These are phyloP conservation scores for Dromaius novaehollandiae DNA, from an alignment of 2,113 vertebrate species.

Conservation along the genomic window DNA sequence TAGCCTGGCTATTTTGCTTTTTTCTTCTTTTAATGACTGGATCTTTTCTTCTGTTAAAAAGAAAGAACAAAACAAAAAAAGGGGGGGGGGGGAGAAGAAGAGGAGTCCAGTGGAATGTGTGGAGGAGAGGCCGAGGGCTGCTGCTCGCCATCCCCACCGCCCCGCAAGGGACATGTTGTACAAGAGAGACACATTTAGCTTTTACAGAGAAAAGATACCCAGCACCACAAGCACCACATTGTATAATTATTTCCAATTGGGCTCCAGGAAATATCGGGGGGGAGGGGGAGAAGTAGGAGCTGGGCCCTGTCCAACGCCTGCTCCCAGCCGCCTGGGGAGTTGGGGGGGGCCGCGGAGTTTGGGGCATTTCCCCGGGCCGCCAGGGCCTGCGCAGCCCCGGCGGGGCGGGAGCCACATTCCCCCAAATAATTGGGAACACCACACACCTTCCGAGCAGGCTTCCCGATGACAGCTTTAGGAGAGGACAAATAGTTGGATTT, in stretches of 20 bases:
- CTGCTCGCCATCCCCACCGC: not conserved
- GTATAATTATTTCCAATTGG: not conserved
- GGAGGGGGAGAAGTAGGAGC: not conserved
- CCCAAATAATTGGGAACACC: not conserved
- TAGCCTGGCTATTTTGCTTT: not conserved
- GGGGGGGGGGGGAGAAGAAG: not conserved
- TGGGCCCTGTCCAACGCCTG: conserved; percentile 18
- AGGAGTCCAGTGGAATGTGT: conserved; percentile 21
- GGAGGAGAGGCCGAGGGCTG: not conserved
- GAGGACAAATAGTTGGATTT: not conserved
- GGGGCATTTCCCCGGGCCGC: not conserved
- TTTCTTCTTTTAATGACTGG: not conserved
- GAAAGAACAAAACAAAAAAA: not conserved
- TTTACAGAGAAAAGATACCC: not conserved
- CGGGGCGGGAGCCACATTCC: not conserved
- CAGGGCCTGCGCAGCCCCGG: not conserved
- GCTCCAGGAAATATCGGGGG: conserved; percentile 24
- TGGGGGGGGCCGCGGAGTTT: not conserved
- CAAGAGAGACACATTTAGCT: not conserved
- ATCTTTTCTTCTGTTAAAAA: conserved; percentile 19
- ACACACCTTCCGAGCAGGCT: not conserved
- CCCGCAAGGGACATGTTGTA: not conserved
- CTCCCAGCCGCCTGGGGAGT: not conserved
- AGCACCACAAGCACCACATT: conserved; percentile 5
- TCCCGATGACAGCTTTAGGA: conserved; percentile 26